Percentiles rank a stretch among this genome's conserved stretches.
Conservation (phyloP, 2,888 invertebrate genomes). For the Eupithecia vulgata region DNA sequence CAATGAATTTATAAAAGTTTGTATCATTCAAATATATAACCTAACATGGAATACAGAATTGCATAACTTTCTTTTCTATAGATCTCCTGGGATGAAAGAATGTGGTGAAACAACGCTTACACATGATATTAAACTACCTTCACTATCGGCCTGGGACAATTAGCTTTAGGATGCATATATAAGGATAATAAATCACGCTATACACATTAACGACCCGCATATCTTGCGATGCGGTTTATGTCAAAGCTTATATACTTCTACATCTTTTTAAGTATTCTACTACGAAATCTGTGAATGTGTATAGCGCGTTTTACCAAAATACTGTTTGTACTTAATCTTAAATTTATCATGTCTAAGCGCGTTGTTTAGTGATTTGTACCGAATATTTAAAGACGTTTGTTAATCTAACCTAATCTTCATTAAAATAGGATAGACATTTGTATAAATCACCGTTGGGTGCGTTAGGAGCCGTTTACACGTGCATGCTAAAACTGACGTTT, state of each 20-base stretch:
- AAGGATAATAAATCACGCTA: not conserved
- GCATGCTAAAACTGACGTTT: not conserved
- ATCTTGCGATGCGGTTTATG: not conserved
- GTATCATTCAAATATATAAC: not conserved
- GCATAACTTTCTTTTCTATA: not conserved
- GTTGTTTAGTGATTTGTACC: constrained; percentile 30
- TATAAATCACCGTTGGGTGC: constrained; percentile 45
- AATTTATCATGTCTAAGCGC: constrained; percentile 25
- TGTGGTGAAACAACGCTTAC: constrained; percentile 14
- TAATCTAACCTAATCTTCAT: constrained; percentile 21
- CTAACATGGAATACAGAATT: not conserved
- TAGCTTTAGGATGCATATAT: constrained; percentile 19
- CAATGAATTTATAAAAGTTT: constrained; percentile 4
- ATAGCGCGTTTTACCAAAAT: constrained; percentile 20
- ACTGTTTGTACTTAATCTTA: constrained; percentile 31
- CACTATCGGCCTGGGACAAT: constrained; percentile 13
- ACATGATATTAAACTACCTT: constrained; percentile 16
- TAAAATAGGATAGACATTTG: constrained; percentile 33
- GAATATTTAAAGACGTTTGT: constrained; percentile 17
- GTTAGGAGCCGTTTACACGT: constrained; percentile 38
- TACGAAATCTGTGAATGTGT: not conserved
- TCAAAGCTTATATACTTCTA: not conserved
- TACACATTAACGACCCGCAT: not conserved
- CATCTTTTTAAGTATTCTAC: not conserved
- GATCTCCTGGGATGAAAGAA: not conserved